Evolutionary conservation across 2,113 vertebrate species (phyloP).

Genomic region (Lagenorhynchus albirostris): DNA sequence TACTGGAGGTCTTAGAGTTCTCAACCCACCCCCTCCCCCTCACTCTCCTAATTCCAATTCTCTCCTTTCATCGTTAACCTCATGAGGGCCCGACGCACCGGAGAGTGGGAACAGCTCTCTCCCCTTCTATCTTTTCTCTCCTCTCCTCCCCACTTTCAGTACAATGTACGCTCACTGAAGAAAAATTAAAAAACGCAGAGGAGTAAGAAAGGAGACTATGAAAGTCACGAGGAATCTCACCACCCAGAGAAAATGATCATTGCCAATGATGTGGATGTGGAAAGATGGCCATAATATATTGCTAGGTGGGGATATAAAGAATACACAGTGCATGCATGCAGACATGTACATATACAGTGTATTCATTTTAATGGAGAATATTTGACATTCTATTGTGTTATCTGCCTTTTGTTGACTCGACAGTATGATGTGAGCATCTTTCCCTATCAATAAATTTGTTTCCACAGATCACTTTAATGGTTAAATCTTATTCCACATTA

Average conservation of each 20-base stretch:
- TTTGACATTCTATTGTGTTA: neutral
- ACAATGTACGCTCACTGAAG: neutral
- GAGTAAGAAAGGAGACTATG: neutral
- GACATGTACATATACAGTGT: fast-evolving
- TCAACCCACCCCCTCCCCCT: no score
- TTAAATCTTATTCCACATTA: neutral
- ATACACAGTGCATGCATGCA: fast-evolving
- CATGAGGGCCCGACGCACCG: neutral
- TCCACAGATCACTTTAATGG: neutral
- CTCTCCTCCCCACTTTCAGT: neutral
- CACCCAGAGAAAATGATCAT: neutral
- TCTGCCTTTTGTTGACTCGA: neutral
- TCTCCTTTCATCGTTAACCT: neutral
- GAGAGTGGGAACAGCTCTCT: neutral
- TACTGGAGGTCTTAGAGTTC: neutral
- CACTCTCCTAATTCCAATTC: neutral
- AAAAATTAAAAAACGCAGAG: neutral
- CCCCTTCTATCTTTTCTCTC: neutral
- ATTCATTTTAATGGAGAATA: neutral
- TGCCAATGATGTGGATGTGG: no score
- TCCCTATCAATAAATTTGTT: neutral
- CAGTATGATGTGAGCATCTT: neutral
- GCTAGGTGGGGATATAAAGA: neutral
- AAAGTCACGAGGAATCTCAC: neutral
- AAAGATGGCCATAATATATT: neutral